Evolutionary conservation across 2,113 vertebrate species (phyloP).

Genomic region (Zapus hudsonius): DNA sequence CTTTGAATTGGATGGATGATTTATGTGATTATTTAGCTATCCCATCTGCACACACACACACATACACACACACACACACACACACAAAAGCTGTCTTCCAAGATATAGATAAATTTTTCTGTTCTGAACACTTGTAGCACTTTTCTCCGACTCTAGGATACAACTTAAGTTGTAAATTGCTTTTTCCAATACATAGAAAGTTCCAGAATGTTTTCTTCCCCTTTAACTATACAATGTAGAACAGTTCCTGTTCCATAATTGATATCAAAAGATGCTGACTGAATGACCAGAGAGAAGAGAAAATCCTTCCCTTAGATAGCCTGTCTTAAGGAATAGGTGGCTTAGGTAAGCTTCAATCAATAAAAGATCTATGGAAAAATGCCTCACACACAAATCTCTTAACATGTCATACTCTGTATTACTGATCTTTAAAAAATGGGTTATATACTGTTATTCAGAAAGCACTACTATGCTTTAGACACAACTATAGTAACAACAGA

Average conservation of each 20-base stretch:
- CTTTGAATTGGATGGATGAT: background rate
- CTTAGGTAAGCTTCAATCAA: background rate
- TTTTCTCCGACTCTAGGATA: background rate
- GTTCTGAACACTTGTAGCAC: background rate
- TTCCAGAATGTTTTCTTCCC: background rate
- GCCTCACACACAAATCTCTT: background rate
- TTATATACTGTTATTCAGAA: slow-evolving; percentile 11
- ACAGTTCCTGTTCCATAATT: background rate
- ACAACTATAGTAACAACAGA: background rate
- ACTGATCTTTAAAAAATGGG: background rate
- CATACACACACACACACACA: background rate
- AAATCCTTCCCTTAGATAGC: background rate
- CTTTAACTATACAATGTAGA: background rate
- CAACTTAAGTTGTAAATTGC: background rate
- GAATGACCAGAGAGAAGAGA: background rate
- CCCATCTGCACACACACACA: background rate
- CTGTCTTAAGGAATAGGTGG: background rate
- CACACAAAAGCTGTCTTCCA: background rate
- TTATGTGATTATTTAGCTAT: background rate
- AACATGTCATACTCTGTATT: background rate
- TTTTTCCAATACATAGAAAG: background rate
- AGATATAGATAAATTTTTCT: background rate
- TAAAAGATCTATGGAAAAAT: background rate
- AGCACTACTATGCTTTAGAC: background rate
- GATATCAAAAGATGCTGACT: background rate